Base-by-base conservation (phyloP, 2,888 invertebrate genomes). In the Hypolimnas misippus region DNA sequence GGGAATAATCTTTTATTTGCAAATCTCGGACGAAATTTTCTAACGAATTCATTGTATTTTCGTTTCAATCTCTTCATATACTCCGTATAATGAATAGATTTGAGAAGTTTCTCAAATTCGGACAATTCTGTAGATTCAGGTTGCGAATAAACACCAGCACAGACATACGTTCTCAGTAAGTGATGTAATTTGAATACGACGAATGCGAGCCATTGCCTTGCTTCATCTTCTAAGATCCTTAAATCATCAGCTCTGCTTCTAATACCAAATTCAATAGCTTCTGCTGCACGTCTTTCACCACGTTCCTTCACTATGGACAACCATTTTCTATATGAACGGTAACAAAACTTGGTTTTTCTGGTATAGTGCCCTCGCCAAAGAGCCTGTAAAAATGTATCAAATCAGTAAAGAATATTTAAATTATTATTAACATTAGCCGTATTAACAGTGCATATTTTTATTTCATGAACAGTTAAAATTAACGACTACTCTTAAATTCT, bases 101-200 rank as follows among this genome's bases (percentile, higher is more conserved):
- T 86, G 0, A 92, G 78, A 21, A 92, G 82, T 64, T 81, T 84
- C 68, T 92, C 92, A 54, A 92, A 91, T 54, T 90, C 87, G 0
- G 87, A 82, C 12, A 90, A 75, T 66, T 91, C 86, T 17, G 74
- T 67, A 7, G 86, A 78, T 0, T 76, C 79, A 40, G 78, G 79
- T 25, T 86, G 77, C 0, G 92, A 92, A 68, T 88, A 91, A 0
- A 92, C 80, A 0, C 92, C 91, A 1, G 87, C 84, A 58, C 83
- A 78, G 4, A 77, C 83, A 56, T 76, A 81, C 1, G 92, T 92
- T 73, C 92, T 78, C 0, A 92, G 78, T 63, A 91, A 69, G 63
- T 92, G 92, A 61, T 92, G 92, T 3, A 92, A 73, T 80, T 91
- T 92, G 66, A 89, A 92, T 3, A 91, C 87, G 1, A 92, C 87